phyloP scores from a whole-genome alignment of 2,113 vertebrate genomes.

The Myrmecophaga tridactyla region DNA sequence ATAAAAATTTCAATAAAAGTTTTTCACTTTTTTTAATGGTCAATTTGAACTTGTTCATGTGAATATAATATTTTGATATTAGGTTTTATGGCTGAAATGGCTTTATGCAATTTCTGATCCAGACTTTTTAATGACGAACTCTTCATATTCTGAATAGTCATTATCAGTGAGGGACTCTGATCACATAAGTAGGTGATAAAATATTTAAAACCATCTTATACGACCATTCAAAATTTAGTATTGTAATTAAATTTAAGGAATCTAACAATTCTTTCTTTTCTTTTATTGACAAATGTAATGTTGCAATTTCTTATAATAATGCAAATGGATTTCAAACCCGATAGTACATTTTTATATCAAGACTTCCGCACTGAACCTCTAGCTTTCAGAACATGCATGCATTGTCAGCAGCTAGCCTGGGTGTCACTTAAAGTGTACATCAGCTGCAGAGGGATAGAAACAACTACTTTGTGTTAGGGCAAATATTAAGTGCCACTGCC shows the following conservation, averaged over 20 bases:
- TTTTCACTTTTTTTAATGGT: constrained; percentile 28
- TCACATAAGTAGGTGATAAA: constrained; percentile 56
- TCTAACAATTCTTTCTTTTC: constrained; percentile 24
- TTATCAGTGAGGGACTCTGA: constrained; percentile 36
- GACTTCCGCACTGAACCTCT: constrained; percentile 5
- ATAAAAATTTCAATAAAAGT: constrained; percentile 38
- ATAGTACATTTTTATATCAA: constrained; percentile 21
- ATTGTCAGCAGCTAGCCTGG: not conserved
- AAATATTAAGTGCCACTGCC: not conserved
- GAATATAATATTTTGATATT: constrained; percentile 22
- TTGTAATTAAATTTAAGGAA: constrained; percentile 49
- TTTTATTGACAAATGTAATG: constrained; percentile 60
- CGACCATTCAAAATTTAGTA: constrained; percentile 43
- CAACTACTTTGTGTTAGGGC: not conserved
- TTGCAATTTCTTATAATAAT: constrained; percentile 50
- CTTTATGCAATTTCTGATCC: constrained; percentile 54
- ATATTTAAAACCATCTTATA: constrained; percentile 62
- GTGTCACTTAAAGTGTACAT: not conserved
- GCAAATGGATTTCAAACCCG: constrained; percentile 46
- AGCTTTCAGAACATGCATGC: constrained; percentile 11
- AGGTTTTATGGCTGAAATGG: constrained; percentile 50
- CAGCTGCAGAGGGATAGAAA: not conserved
- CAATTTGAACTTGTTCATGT: constrained; percentile 21
- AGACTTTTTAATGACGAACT: constrained; percentile 56
- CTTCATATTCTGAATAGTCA: constrained; percentile 30